Evolutionary conservation across 1,140 invertebrate species (phyloP), one percentile per base, ranked within the genome.

Genomic region (Lordiphosa stackelbergi): DNA sequence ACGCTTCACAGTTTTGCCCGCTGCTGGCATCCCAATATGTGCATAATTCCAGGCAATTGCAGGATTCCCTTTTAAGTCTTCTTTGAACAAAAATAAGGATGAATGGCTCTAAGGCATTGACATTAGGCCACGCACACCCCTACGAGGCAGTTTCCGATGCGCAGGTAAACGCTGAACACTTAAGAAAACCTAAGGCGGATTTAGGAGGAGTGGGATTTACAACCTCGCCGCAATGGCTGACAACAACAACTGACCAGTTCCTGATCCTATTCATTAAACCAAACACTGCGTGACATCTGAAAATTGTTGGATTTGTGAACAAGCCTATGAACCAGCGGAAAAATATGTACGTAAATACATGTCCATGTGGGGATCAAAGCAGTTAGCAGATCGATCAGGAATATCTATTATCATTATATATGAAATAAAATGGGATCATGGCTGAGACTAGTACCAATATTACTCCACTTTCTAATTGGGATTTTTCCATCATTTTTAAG

Each of bases 191-290:
- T 43, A 34, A 51, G 57, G 34, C 37, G 62, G 75, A 81, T 79
- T 74, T 81, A 47, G 58, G 69, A 69, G 66, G 75, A 79, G 74
- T 79, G 74, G 66, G 71, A 65, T 68, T 78, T 70, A 56, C 62
- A 40, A 40, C 52, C 53, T 62, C 41, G 66, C 43, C 60, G 48
- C 54, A 66, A 59, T 58, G 58, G 70, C 66, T 68, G 57, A 75
- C 66, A 66, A 43, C 19, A 53, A 66, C 51, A 57, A 54, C 58
- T 52, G 63, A 51, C 40, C 35, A 40, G 42, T 54, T 63, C 13
- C 28, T 46, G 43, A 81, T 74, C 61, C 61, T 55, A 53, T 53
- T 43, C 40, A 9, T 51, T 12, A 51, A 51, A 38, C 22, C 19
- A 13, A 10, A 37, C n/a, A 46, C 28, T 46, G 11, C 11, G 12